These are phyloP conservation scores for Acestrorhynchus altus DNA, from an alignment of 2,797 vertebrate species.

Conservation along the genomic window DNA sequence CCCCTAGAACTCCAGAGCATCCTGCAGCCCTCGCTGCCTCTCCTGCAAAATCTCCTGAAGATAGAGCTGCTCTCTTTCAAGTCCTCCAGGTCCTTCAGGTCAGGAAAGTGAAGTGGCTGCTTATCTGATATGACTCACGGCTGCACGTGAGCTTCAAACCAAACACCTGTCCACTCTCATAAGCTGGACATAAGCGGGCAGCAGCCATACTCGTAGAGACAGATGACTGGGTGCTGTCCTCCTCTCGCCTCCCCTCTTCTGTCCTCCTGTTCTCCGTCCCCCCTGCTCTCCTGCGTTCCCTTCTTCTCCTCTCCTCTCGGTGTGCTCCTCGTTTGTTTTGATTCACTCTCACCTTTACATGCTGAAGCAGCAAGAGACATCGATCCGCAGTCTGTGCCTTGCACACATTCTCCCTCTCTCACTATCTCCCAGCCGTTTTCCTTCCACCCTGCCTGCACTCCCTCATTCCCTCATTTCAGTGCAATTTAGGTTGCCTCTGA, in stretches of 20 bases:
- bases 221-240: constrained; percentile 50
- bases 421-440: constrained; percentile 37
- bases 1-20: constrained; percentile 28
- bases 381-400: constrained; percentile 68
- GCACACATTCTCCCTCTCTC: constrained; percentile 61
- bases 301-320: constrained; percentile 46
- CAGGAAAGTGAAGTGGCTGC: constrained; percentile 11
- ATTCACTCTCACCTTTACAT: constrained; percentile 61
- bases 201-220: constrained; percentile 48
- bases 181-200: constrained; percentile 38
- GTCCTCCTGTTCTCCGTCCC: constrained; percentile 51
- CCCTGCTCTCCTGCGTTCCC: constrained; percentile 46
- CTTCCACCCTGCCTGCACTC: constrained; percentile 50
- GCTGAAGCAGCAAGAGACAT: constrained; percentile 70
- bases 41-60: constrained; percentile 9
- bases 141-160: constrained; percentile 29
- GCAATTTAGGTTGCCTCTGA: constrained; percentile 51
- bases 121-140: constrained; percentile 44
- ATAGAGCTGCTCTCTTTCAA: constrained; percentile 20
- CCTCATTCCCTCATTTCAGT: constrained; percentile 59
- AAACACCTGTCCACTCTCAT: constrained; percentile 40
- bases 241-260: constrained; percentile 61
- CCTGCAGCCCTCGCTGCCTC: not conserved
- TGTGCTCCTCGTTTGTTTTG: constrained; percentile 59
- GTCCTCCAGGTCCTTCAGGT: constrained; percentile 26